Conservation (phyloP, 2,113 vertebrate species). For the Myotis davidii region DNA sequence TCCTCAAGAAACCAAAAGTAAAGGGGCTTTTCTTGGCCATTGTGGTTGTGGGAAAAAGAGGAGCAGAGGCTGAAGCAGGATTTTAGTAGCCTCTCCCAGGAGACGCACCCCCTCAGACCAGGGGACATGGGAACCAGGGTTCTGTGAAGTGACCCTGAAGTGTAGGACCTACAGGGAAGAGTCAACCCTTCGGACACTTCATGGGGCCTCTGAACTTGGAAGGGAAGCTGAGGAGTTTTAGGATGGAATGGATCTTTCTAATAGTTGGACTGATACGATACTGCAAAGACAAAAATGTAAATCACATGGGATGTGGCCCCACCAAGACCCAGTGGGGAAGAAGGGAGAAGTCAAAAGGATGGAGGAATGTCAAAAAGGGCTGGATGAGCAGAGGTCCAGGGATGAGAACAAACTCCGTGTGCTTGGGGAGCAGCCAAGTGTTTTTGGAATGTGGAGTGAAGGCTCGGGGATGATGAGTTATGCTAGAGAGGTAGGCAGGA, state of each 20-base stretch:
- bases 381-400: neutral
- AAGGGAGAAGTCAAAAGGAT: neutral
- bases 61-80: neutral
- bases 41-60: neutral
- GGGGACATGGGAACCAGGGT: neutral
- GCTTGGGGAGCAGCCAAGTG: neutral
- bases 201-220: neutral
- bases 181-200: neutral
- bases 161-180: neutral
- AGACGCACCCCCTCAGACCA: neutral
- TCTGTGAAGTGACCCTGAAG: too few species aligned
- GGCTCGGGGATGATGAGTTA: neutral
- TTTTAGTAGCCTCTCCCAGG: neutral
- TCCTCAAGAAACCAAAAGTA: neutral
- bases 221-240: neutral
- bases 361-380: neutral
- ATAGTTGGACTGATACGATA: neutral
- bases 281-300: neutral
- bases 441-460: neutral
- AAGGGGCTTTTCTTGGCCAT: neutral
- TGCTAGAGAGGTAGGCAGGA: neutral
- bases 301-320: neutral
- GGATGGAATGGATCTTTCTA: neutral
- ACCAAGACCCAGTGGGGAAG: neutral
- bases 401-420: neutral